Conservation (phyloP, 2,113 vertebrate genomes). For the Hirundichthys speculiger region DNA sequence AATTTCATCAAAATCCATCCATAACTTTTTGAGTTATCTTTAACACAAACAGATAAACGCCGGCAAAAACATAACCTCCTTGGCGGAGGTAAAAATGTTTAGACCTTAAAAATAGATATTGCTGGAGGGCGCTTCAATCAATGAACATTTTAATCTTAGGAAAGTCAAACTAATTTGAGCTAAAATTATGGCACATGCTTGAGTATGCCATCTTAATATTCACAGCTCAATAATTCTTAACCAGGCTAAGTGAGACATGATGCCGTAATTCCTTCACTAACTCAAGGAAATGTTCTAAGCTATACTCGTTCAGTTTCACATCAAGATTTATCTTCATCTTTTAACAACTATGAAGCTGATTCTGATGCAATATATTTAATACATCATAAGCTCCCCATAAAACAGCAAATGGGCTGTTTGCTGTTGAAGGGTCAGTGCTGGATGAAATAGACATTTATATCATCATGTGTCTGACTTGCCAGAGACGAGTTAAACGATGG, state of each 20-base stretch:
- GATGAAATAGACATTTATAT: constrained; percentile 2
- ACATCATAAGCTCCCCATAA: too few relatives aligned
- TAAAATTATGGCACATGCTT: background rate
- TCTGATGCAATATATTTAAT: background rate
- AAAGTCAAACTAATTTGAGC: background rate
- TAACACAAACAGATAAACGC: too few relatives aligned
- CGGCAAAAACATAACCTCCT: too few relatives aligned
- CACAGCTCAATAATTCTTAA: background rate
- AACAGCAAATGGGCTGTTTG: too few relatives aligned
- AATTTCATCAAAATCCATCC: too few relatives aligned
- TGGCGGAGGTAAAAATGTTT: too few relatives aligned
- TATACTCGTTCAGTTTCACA: background rate
- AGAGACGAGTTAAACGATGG: constrained; percentile 33
- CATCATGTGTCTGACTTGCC: constrained; percentile 37
- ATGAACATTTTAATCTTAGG: background rate
- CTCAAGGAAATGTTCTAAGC: too few relatives aligned
- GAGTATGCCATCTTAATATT: constrained; percentile 4
- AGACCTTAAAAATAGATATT: background rate
- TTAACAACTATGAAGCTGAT: constrained; percentile 13
- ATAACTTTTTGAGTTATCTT: too few relatives aligned
- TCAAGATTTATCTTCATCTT: background rate
- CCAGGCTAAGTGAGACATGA: background rate
- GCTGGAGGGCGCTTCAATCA: background rate
- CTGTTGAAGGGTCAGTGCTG: too few relatives aligned
- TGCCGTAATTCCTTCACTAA: too few relatives aligned